Base-by-base conservation (phyloP, 2,888 invertebrate species). In the Eristalis arbustorum region DNA sequence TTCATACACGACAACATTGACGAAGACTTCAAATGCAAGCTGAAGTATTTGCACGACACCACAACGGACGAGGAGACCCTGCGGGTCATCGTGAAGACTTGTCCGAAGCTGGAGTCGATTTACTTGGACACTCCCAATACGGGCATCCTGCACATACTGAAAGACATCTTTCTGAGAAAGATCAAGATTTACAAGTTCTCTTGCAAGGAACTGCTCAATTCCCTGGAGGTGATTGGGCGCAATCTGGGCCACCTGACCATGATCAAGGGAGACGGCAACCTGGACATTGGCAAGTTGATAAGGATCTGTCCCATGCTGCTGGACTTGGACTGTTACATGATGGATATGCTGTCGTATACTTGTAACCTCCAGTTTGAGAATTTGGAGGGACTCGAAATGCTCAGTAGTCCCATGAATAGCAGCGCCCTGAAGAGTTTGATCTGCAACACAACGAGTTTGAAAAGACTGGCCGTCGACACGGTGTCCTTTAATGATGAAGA, bases 401-500 rank as follows among this genome's bases (percentile, higher is more conserved):
- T 95, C 23, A 95, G 95, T 90, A 95, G 95, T 67, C 94, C 95
- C 72, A 92, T 95, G 14, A 92, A 94, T 78, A 93, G 93, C 0
- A 94, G 94, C 81, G 92, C 92, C 0, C 61, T 96, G 6, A 95
- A 94, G 90, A 94, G 94, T 88, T 91, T 96, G 28, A 94, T 96
- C 91, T 95, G 94, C 67, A 94, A 94, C 74, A 95, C 95, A 4
- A 94, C 93, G 61, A 92, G 95, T 10, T 94, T 94, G 89, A 95
- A 95, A 89, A 92, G 96, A 40, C 93, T 95, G 56, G 94, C 96
- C 1, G 95, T 95, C 0, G 95, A 96, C 89, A 94, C 94, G 89
- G 93, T 96, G 14, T 94, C 94, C 84, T 93, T 96, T 89, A 95
- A 94, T 75, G 96, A 96, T 90, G 95, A 95, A 78, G 96, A 96